phyloP scores from a whole-genome alignment of 2,797 vertebrate species.

The Platyrinchus mystaceus region DNA sequence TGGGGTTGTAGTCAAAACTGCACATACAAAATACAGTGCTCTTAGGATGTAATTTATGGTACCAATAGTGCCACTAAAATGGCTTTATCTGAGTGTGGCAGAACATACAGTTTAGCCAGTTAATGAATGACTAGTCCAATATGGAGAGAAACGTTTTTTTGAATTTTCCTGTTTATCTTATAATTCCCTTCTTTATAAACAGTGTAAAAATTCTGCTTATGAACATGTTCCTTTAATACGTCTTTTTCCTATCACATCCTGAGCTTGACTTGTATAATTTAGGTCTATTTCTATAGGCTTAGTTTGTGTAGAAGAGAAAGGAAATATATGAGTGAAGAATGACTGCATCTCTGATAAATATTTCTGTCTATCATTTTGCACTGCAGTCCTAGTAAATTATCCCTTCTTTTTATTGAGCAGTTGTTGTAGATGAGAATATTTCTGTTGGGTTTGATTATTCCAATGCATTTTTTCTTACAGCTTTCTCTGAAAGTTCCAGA shows the following conservation, averaged over 20 bases:
- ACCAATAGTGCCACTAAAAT: neutral
- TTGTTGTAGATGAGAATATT: neutral
- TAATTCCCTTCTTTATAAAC: neutral
- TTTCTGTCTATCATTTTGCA: neutral
- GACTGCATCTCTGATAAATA: neutral
- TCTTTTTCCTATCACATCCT: neutral
- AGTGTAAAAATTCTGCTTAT: neutral
- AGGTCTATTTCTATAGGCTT: neutral
- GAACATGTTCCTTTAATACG: neutral
- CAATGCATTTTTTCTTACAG: slow-evolving; percentile 49
- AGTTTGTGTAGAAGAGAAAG: neutral
- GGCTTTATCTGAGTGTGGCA: neutral
- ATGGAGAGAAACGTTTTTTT: neutral
- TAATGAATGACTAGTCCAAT: neutral
- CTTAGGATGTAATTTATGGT: neutral
- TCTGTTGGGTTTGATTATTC: neutral
- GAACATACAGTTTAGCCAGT: neutral
- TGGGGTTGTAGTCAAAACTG: neutral
- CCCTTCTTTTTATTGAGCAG: neutral
- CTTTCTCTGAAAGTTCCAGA: slow-evolving; percentile 53
- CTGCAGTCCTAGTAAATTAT: neutral
- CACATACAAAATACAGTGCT: neutral
- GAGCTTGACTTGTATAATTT: neutral
- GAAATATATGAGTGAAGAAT: neutral
- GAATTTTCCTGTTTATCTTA: neutral